Conservation (phyloP, 2,888 invertebrate genomes). For the Lycia hirtaria region DNA sequence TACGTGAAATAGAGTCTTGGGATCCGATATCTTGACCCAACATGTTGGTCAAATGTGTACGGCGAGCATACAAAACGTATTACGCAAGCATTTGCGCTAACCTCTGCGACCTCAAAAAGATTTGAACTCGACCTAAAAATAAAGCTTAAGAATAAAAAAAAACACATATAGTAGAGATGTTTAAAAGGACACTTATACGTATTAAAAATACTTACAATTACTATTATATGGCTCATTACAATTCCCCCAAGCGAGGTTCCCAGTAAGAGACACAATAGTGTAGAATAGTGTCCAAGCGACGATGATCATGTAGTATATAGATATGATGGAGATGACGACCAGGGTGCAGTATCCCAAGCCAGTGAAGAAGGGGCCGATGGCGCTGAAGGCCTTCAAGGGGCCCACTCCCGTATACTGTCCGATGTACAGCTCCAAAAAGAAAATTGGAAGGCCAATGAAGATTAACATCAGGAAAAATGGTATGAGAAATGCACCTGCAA, state of each 20-base stretch:
- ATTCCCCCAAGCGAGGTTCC: conserved; percentile 88
- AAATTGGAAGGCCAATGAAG: conserved; percentile 92
- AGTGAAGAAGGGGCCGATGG: conserved; percentile 87
- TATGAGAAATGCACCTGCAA: conserved; percentile 90
- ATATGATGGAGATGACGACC: conserved; percentile 89
- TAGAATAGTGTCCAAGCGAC: conserved; percentile 92
- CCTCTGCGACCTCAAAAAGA: too few relatives aligned
- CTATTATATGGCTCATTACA: conserved; percentile 88
- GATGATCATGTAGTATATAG: conserved; percentile 92
- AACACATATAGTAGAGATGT: too few relatives aligned
- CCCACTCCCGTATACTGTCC: conserved; percentile 93
- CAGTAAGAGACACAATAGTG: conserved; percentile 88
- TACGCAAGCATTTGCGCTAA: too few relatives aligned
- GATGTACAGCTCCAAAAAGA: conserved; percentile 91
- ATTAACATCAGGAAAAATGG: conserved; percentile 90
- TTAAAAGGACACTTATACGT: too few relatives aligned
- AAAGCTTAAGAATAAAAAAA: too few relatives aligned
- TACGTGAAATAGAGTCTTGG: too few relatives aligned
- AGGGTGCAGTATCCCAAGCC: conserved; percentile 89
- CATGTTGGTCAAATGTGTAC: too few relatives aligned
- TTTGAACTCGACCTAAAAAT: too few relatives aligned
- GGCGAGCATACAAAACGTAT: too few relatives aligned
- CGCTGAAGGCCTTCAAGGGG: conserved; percentile 86
- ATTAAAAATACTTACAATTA: conserved; percentile 74
- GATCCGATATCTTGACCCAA: too few relatives aligned